Percentiles rank a stretch among this genome's conserved stretches.
Evolutionary conservation across 2,888 invertebrate genomes (phyloP).

Genomic region (Pheosia gnoma): DNA sequence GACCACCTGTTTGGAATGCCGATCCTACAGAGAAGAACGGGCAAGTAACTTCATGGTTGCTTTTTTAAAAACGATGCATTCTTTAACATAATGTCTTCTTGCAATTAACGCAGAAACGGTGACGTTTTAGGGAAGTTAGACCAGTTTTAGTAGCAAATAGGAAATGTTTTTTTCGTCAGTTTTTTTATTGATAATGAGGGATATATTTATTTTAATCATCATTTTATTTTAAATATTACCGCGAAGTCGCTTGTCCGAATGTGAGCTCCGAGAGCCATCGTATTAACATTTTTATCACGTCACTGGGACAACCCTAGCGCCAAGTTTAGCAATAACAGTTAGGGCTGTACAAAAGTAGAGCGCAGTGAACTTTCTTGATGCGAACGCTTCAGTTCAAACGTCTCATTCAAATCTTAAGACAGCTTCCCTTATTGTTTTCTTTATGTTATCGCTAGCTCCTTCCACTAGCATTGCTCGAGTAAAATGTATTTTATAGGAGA

Average conservation of each 20-base stretch:
- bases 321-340: slow-evolving; percentile 62
- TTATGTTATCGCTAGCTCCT: slow-evolving; percentile 16
- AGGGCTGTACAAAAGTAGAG: slow-evolving; percentile 54
- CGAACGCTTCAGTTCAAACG: slow-evolving; percentile 44
- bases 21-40: no score
- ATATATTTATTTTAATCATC: no score
- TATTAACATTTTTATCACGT: slow-evolving; percentile 41
- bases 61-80: no score
- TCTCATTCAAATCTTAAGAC: slow-evolving; percentile 50
- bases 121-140: no score
- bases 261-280: slow-evolving; percentile 30
- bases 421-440: slow-evolving; percentile 43
- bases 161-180: no score
- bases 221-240: slow-evolving; percentile 2
- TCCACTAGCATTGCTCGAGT: background rate
- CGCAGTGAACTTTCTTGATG: slow-evolving; percentile 51
- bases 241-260: slow-evolving; percentile 25
- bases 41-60: no score
- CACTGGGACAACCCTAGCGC: slow-evolving; percentile 39
- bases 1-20: no score
- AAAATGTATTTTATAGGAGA: background rate
- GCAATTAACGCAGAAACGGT: no score
- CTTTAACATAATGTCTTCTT: no score
- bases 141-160: no score
- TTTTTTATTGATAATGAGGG: background rate